These are phyloP conservation scores for Acanthiza pusilla DNA, from an alignment of 2,797 vertebrate species.

Conservation along the genomic window DNA sequence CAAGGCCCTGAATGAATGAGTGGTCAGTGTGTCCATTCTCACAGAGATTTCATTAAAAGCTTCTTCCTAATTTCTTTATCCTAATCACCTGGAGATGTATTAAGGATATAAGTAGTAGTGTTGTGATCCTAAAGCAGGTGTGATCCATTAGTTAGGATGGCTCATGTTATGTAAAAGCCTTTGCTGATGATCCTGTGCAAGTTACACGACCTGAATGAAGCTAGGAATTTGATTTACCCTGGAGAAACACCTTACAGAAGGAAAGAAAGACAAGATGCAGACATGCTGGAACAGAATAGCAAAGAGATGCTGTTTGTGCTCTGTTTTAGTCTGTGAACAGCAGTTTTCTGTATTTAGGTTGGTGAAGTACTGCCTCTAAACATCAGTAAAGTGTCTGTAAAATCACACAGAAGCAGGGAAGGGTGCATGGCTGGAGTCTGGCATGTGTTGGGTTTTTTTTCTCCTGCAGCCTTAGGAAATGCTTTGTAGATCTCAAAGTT, in stretches of 20 bases:
- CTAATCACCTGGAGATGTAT: neutral
- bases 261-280: neutral
- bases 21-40: neutral
- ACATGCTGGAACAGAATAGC: neutral
- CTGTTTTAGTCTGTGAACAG: neutral
- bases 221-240: neutral
- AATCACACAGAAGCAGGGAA: neutral
- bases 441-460: neutral
- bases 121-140: neutral
- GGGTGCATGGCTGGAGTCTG: neutral
- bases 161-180: neutral
- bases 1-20: neutral
- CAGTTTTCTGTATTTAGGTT: neutral
- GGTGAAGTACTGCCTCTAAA: neutral
- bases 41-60: neutral
- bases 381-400: neutral
- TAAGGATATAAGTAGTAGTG: neutral
- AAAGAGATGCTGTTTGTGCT: neutral
- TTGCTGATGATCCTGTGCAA: neutral
- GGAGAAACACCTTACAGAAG: neutral
- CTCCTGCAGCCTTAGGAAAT: neutral
- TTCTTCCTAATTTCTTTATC: neutral
- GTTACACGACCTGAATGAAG: neutral
- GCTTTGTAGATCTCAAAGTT: neutral
- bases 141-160: neutral